Percentiles rank a stretch among this genome's conserved stretches.
phyloP scores from a whole-genome alignment of 35 echinoderm and acorn worm genomes.

The Acanthaster planci region DNA sequence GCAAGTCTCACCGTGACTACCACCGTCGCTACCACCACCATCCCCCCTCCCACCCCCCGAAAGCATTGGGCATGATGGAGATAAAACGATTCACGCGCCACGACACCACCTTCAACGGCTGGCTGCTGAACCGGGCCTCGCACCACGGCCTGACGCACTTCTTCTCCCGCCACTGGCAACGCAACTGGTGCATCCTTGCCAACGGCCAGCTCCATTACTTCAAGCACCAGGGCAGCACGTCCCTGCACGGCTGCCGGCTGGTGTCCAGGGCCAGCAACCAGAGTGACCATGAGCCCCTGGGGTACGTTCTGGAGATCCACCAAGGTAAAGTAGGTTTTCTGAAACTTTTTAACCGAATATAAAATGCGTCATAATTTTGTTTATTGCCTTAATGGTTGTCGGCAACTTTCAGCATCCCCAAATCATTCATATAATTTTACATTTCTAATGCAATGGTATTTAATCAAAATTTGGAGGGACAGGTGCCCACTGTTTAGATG shows the following conservation, averaged over 20 bases:
- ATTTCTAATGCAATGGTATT: neutral
- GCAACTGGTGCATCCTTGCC: slow-evolving; percentile 81
- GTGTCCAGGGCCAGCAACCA: slow-evolving; percentile 64
- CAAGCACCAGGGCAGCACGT: slow-evolving; percentile 72
- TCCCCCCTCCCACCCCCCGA: neutral
- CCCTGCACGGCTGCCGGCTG: slow-evolving; percentile 75
- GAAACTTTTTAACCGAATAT: neutral
- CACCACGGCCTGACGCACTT: neutral
- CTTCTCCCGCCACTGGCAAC: slow-evolving; percentile 71
- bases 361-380: neutral
- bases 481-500: too few relatives aligned
- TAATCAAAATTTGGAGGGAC: too few relatives aligned
- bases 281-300: slow-evolving; percentile 73
- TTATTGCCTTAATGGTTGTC: too few relatives aligned
- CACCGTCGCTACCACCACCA: neutral
- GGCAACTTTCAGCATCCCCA: neutral
- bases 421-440: neutral
- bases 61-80: neutral
- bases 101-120: neutral
- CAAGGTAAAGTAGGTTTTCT: slow-evolving; percentile 47
- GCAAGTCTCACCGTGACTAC: neutral
- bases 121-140: neutral
- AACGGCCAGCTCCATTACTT: slow-evolving; percentile 82
- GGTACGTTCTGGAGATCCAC: slow-evolving; percentile 74
- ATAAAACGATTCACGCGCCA: slow-evolving; percentile 7